phyloP scores from a whole-genome alignment of 2,113 vertebrate genomes.

The Myiagra hebetior region DNA sequence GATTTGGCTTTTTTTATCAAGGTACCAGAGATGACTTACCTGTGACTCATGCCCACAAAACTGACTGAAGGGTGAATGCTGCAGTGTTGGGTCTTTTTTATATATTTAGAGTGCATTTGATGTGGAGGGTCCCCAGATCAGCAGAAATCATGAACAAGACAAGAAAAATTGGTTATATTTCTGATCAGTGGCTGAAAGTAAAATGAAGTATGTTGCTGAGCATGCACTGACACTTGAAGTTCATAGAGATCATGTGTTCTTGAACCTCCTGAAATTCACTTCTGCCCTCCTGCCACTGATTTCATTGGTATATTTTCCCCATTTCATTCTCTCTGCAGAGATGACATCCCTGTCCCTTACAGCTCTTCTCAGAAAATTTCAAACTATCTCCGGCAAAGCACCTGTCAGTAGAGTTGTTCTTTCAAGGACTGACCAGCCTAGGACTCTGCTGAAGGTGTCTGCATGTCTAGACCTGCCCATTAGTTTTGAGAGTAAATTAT shows the following conservation, averaged over 20 bases:
- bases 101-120: not conserved
- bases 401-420: not conserved
- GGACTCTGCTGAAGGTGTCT: not conserved
- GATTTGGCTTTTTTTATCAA: not conserved
- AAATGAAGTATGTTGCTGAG: not conserved
- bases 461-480: not conserved
- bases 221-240: not conserved
- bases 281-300: not conserved
- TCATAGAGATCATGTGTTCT: not conserved
- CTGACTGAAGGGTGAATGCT: not conserved
- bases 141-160: not conserved
- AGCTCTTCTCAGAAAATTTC: not conserved
- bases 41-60: not conserved
- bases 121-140: not conserved
- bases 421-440: not conserved
- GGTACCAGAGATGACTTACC: not conserved
- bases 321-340: not conserved
- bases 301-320: not conserved
- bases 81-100: not conserved
- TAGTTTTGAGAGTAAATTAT: not conserved
- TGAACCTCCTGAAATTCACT: not conserved
- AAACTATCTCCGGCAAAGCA: not conserved
- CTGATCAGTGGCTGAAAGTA: not conserved
- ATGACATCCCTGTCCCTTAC: not conserved
- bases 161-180: not conserved